Base-by-base conservation (phyloP, 2,113 vertebrate species). In the Chelonoidis abingdonii region DNA sequence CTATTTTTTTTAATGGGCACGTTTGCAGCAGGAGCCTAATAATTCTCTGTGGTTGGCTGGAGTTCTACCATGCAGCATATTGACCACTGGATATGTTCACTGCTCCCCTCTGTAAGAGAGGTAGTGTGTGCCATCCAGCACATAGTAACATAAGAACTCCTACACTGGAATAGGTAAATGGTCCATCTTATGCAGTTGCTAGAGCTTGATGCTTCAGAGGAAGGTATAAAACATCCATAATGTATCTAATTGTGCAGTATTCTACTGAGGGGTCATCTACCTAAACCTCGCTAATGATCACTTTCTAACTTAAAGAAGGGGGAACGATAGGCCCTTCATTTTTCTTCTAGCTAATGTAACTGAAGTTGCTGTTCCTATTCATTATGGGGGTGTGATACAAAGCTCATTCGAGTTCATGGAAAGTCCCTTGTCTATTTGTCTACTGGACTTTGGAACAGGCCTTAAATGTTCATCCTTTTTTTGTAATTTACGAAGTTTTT, bases 1-100 rank as follows among this genome's bases (percentile, higher is more conserved):
- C 0, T 3, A 56, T 91, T 94, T 95, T 72, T 72, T 44, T 52
- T 89, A 50, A 19, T 3, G 2, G 2, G 49, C 69, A 19, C n/a
- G 47, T 92, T 94, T 94, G 14, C 50, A 65, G 86, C 35, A 47
- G 38, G 59, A 88, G 80, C 87, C 53, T 72, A 3, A 1, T 52
- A 65, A 81, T 95, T 93, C 88, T 86, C 12, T 83, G 1, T 84
- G 89, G 27, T 35, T 96, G 85, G 17, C 14, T 90, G 38, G 44
- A 87, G 81, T 93, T 87, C 16, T 31, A 44, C 41, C 62, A 41
- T 25, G 53, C 8, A 21, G 47, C 24, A 35, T 27, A 7, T 8
- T 93, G 53, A 10, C 31, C 31, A 49, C 38, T 8, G 3, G 3
- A 17, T 81, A 1, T 54, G 38, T 59, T 94, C 29, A 5, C 24